Evolutionary conservation across 2,797 vertebrate genomes (phyloP).

Genomic region (Enteromius thamalakanensis): DNA sequence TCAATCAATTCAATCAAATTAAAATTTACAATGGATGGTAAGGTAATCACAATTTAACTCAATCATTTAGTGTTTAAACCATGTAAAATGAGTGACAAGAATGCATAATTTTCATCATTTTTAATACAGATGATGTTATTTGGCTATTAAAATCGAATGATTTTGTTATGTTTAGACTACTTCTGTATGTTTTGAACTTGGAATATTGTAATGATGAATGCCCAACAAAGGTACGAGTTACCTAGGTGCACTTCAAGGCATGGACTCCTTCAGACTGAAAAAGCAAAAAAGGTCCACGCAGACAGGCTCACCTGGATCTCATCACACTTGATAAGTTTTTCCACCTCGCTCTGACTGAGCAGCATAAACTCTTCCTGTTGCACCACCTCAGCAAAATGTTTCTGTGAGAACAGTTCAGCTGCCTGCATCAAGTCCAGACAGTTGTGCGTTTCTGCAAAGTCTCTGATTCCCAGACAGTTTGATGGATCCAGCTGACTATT

Average conservation of each 20-base stretch:
- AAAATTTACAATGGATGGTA: not conserved
- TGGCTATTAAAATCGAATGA: not conserved
- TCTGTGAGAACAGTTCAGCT: conserved; percentile 96
- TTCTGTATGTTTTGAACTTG: not conserved
- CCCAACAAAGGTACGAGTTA: not conserved
- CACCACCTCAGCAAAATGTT: conserved; percentile 97
- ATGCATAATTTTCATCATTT: not conserved
- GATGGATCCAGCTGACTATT: conserved; percentile 97
- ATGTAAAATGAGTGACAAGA: not conserved
- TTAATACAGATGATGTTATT: not conserved
- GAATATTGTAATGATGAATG: not conserved
- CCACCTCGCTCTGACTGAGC: conserved; percentile 93
- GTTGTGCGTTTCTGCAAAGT: conserved; percentile 98
- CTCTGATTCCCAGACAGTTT: conserved; percentile 96
- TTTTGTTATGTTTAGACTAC: not conserved
- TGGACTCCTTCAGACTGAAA: not conserved
- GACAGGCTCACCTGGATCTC: conserved; percentile 91
- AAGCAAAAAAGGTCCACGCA: not conserved
- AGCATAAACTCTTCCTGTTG: conserved; percentile 99
- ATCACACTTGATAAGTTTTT: conserved; percentile 98
- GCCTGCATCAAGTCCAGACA: conserved; percentile 97
- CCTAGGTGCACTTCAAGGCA: not conserved
- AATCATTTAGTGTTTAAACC: not conserved
- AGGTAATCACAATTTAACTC: not conserved
- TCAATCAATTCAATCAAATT: not conserved